Evolutionary conservation across 2,888 invertebrate genomes (phyloP), one percentile per base, ranked within the genome.

Genomic region (Diachrysia chrysitis): DNA sequence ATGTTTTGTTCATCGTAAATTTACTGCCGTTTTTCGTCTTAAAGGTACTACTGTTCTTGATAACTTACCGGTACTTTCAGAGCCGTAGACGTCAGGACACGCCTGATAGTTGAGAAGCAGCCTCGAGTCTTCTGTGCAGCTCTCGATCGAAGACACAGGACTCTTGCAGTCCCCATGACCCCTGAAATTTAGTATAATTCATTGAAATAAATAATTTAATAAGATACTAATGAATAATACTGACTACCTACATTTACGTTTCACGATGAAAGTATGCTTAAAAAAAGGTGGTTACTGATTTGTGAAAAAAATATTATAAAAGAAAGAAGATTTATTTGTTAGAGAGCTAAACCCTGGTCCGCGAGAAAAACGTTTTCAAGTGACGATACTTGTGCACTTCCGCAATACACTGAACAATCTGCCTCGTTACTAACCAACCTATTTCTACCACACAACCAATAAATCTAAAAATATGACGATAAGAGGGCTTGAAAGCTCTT

Each of bases 31-130:
- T n/a, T n/a, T n/a, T n/a, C n/a, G n/a, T n/a, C n/a, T n/a, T n/a
- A n/a, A n/a, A n/a, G n/a, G n/a, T n/a, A n/a, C n/a, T n/a, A n/a
- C n/a, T n/a, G n/a, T n/a, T n/a, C n/a, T n/a, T n/a, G 3, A n/a
- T 10, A 32, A 71, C 83, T 76, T 93, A 98, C 98, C 98, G 86
- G 98, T 98, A 90, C 98, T 98, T 89, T 99, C 99, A 0, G 98
- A 98, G 60, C 98, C 98, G 79, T 97, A 96, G 7, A 99, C 97
- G 92, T 99, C 98, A 17, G 98, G 98, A 90, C 99, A 99, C 7
- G 98, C 98, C 90, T 99, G 98, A 92, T 98, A 99, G 92, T 98
- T 98, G 87, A 99, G 97, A 79, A 99, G 96, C 63, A 99, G 96
- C 79, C 98, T 96, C 77, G 98, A 98, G 87, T 98, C 98, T 90